Evolutionary conservation across 2,797 vertebrate genomes (phyloP).

Genomic region (Cossypha niveicapilla): DNA sequence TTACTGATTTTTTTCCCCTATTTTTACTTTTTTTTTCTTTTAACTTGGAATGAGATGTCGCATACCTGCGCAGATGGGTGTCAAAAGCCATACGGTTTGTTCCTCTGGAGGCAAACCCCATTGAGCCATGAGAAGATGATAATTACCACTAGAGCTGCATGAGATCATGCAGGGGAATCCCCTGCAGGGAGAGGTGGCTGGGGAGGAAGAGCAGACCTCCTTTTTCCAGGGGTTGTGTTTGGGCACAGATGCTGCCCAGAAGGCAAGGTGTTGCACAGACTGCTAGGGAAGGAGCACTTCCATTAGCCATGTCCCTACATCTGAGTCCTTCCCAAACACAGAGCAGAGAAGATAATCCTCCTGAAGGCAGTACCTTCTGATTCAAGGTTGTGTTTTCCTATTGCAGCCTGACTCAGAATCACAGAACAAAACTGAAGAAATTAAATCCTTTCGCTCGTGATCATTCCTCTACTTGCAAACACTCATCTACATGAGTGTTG

Average conservation of each 20-base stretch:
- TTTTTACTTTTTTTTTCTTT: neutral
- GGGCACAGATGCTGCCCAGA: neutral
- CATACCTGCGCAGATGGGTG: neutral
- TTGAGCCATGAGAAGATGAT: neutral
- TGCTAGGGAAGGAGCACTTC: neutral
- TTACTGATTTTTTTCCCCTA: neutral
- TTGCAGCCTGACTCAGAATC: neutral
- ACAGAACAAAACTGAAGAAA: neutral
- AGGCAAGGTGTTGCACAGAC: neutral
- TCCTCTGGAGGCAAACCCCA: neutral
- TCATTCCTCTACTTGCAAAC: neutral
- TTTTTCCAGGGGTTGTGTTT: neutral
- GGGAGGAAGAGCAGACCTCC: neutral
- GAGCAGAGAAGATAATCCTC: neutral
- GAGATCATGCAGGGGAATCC: neutral
- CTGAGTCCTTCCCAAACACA: neutral
- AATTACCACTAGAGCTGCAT: neutral
- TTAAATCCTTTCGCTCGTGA: neutral
- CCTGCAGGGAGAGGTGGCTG: neutral
- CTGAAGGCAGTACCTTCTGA: neutral
- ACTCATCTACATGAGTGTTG: rapidly evolving
- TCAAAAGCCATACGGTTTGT: neutral
- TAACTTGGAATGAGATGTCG: neutral
- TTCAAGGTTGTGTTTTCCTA: neutral
- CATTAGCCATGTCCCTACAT: neutral